These are phyloP conservation scores for Helicoverpa armigera DNA, from an alignment of 1,140 invertebrate species.

Conservation along the genomic window DNA sequence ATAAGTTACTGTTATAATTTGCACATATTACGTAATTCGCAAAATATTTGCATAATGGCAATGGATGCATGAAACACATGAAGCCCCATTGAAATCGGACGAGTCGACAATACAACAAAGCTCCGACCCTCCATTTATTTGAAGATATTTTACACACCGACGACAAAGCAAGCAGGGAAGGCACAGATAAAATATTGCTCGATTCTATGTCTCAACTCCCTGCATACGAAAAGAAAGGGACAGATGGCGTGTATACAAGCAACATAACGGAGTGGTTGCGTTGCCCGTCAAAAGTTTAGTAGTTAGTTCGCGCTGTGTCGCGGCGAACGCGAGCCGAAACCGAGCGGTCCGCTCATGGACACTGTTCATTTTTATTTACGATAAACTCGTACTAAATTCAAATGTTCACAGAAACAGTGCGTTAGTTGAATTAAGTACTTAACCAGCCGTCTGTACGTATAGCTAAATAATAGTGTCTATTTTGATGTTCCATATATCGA, in stretches of 20 bases:
- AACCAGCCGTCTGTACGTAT: constrained; percentile 39
- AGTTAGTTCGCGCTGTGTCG: constrained; percentile 75
- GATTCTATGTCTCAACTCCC: constrained; percentile 23
- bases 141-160: constrained; percentile 60
- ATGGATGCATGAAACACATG: too few species aligned
- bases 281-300: constrained; percentile 74
- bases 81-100: constrained; percentile 38
- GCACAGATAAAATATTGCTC: constrained; percentile 56
- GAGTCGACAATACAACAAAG: constrained; percentile 79
- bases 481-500: constrained; percentile 52
- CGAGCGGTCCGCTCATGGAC: constrained; percentile 66
- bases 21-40: too few species aligned
- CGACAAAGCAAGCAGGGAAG: constrained; percentile 42
- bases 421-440: constrained; percentile 49
- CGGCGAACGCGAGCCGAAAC: constrained; percentile 64
- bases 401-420: constrained; percentile 62
- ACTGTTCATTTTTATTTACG: constrained; percentile 74
- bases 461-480: constrained; percentile 45
- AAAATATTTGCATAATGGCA: too few species aligned
- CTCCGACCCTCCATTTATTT: constrained; percentile 56
- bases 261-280: constrained; percentile 52
- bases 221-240: constrained; percentile 39
- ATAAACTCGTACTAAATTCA: constrained; percentile 64
- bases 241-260: constrained; percentile 37
- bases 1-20: too few species aligned